Percentiles rank a stretch among this genome's conserved stretches.
phyloP scores from a whole-genome alignment of 2,113 vertebrate genomes.

The Columba janthina region DNA sequence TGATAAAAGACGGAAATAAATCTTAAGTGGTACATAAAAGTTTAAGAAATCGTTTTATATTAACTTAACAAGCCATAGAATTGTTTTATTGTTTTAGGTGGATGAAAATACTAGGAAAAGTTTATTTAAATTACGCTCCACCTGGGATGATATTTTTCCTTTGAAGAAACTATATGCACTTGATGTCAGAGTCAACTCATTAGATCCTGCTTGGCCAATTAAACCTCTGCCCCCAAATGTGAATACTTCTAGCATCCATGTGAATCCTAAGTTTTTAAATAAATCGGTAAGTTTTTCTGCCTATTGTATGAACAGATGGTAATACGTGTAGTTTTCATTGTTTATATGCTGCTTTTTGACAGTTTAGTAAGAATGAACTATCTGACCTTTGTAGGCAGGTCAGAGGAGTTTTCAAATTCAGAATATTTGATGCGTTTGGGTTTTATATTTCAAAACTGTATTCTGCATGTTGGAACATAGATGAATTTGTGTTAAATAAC shows the following conservation, averaged over 20 bases:
- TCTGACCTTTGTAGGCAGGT: background rate
- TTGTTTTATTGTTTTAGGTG: conserved; percentile 94
- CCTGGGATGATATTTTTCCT: conserved; percentile 98
- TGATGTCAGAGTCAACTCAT: conserved; percentile 92
- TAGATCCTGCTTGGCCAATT: conserved; percentile 98
- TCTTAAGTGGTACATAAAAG: conserved; percentile 44
- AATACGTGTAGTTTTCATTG: background rate
- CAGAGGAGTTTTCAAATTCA: background rate
- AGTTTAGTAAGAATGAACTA: background rate
- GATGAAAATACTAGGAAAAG: conserved; percentile 99
- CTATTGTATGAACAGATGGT: conserved; percentile 33
- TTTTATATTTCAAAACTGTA: background rate
- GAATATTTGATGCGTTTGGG: background rate
- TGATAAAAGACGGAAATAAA: background rate
- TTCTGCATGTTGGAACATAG: background rate
- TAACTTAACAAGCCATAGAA: conserved; percentile 85
- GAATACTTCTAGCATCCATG: conserved; percentile 96
- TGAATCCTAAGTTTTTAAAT: conserved; percentile 97
- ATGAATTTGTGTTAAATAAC: background rate
- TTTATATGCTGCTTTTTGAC: conserved; percentile 2
- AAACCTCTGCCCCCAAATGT: conserved; percentile 93
- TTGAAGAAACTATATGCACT: conserved; percentile 95
- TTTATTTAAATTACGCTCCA: conserved; percentile 98
- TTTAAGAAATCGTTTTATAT: conserved; percentile 74
- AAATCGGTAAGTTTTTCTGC: conserved; percentile 88